Percentiles rank a stretch among this genome's conserved stretches.
phyloP scores from a whole-genome alignment of 2,888 invertebrate genomes.

The Pyrocoelia pectoralis region DNA sequence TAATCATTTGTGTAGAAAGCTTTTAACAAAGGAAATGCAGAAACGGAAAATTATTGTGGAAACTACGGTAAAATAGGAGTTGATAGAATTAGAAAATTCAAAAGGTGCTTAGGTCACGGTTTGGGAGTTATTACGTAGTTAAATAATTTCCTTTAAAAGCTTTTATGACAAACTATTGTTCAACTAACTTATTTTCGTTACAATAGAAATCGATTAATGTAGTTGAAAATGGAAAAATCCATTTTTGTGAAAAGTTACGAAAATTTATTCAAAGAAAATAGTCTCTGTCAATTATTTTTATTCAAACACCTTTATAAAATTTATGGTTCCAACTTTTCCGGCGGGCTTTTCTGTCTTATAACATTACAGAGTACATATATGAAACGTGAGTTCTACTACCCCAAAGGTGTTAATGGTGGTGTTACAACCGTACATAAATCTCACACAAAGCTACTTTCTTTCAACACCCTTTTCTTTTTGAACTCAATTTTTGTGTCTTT shows the following conservation, averaged over 20 bases:
- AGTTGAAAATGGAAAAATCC: too few species aligned
- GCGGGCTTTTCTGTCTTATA: constrained; percentile 4
- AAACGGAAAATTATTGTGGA: too few species aligned
- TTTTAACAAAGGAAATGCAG: too few species aligned
- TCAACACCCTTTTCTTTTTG: background rate
- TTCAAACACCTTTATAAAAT: constrained; percentile 1
- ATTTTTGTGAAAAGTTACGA: background rate
- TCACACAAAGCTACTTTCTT: background rate
- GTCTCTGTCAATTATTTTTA: constrained; percentile 2
- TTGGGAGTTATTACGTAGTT: too few species aligned
- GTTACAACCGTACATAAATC: constrained; percentile 17
- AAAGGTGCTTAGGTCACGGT: too few species aligned
- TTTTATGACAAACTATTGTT: too few species aligned
- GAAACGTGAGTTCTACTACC: constrained; percentile 11
- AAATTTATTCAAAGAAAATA: constrained; percentile 1
- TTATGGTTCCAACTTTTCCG: constrained; percentile 2
- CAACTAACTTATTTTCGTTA: too few species aligned
- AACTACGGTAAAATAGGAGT: too few species aligned
- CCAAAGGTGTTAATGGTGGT: constrained; percentile 17
- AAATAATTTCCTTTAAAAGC: too few species aligned
- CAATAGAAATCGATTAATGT: too few species aligned
- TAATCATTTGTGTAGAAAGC: too few species aligned
- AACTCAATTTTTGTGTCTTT: background rate
- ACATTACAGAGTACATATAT: constrained; percentile 3
- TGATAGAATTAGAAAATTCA: too few species aligned